phyloP scores from a whole-genome alignment of 64 coral and sea anemone species.

The Porites lutea region DNA sequence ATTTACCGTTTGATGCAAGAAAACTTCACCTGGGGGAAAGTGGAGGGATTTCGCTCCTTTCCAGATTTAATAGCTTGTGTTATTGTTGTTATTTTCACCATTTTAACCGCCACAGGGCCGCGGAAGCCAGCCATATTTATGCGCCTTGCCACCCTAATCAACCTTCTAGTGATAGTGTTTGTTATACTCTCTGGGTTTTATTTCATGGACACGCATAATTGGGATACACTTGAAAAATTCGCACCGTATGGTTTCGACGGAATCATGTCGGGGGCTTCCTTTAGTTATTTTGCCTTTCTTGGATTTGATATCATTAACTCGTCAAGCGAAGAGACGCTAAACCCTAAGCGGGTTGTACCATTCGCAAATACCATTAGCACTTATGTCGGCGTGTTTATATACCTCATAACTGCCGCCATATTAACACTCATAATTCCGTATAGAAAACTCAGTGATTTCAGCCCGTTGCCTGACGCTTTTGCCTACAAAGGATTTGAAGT shows the following conservation, averaged over 20 bases:
- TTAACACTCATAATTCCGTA: conserved; percentile 94
- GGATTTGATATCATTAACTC: conserved; percentile 92
- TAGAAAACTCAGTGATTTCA: conserved; percentile 60
- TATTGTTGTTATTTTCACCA: conserved; percentile 58
- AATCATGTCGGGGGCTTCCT: conserved; percentile 70
- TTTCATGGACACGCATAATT: conserved; percentile 80
- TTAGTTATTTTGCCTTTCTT: conserved; percentile 87
- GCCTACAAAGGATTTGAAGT: conserved; percentile 62
- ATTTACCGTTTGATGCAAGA: conserved; percentile 68
- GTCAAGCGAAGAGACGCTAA: conserved; percentile 78
- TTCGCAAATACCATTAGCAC: conserved; percentile 73
- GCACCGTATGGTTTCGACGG: conserved; percentile 83
- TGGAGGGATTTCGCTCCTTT: conserved; percentile 55
- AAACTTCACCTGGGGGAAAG: conserved; percentile 55
- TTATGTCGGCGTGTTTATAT: conserved; percentile 78
- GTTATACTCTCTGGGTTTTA: conserved; percentile 80
- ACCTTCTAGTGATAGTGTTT: conserved; percentile 72
- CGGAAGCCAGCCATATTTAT: conserved; percentile 73
- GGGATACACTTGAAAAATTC: conserved; percentile 83
- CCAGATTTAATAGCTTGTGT: conserved; percentile 81
- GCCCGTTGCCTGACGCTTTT: conserved; percentile 70
- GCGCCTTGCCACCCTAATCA: conserved; percentile 71
- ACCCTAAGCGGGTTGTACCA: conserved; percentile 71
- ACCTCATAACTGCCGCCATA: conserved; percentile 72
- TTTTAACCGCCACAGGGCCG: conserved; percentile 61